Conservation (phyloP, 2,888 invertebrate genomes). For the Silvanus unidentatus region DNA sequence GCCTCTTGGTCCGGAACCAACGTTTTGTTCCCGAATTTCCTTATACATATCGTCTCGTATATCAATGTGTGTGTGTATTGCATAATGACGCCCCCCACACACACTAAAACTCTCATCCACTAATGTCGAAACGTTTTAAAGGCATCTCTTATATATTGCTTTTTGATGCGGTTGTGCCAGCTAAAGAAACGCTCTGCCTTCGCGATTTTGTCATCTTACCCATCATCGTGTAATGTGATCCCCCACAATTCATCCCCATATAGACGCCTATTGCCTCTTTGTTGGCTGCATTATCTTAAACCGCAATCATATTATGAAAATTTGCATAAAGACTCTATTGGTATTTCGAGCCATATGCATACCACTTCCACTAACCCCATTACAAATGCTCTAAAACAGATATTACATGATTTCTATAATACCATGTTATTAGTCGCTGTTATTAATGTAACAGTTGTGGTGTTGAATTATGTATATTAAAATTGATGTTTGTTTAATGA, state of each 20-base stretch:
- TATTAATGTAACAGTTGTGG: too few relatives aligned
- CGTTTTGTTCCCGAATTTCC: conserved; percentile 37
- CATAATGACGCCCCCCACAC: conserved; percentile 26
- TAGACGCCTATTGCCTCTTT: conserved; percentile 1
- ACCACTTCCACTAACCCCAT: too few relatives aligned
- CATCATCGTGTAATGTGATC: conserved; percentile 2
- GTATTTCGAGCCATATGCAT: too few relatives aligned
- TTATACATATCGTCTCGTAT: conserved; percentile 20
- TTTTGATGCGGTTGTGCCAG: conserved; percentile 29
- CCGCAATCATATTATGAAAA: background rate
- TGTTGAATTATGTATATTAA: too few relatives aligned
- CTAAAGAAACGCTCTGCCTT: conserved; percentile 18
- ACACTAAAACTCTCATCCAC: conserved; percentile 13
- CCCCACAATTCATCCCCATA: background rate
- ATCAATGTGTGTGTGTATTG: conserved; percentile 11
- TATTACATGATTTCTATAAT: too few relatives aligned
- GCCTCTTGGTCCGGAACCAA: conserved; percentile 23
- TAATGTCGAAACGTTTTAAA: conserved; percentile 26
- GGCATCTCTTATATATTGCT: conserved; percentile 31
- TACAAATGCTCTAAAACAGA: too few relatives aligned
- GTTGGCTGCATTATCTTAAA: conserved; percentile 2
- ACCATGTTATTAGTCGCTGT: too few relatives aligned
- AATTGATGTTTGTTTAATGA: too few relatives aligned
- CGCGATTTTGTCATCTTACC: conserved; percentile 26
- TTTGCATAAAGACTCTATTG: conserved; percentile 1